Conservation (phyloP, 2,888 invertebrate species). For the Vesta saturnalis region DNA sequence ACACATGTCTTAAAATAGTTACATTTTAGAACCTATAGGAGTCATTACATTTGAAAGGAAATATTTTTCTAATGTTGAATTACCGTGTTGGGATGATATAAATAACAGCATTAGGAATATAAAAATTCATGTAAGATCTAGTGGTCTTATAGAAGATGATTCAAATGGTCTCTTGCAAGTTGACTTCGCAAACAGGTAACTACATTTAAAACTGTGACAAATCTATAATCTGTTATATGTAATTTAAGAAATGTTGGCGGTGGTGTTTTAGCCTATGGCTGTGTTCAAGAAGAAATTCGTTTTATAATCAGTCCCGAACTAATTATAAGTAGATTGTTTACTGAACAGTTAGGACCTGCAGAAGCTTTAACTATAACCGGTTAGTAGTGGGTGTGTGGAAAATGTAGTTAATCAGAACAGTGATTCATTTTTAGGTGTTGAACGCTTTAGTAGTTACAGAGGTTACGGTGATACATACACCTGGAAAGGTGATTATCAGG, state of each 20-base stretch:
- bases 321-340: conserved; percentile 85
- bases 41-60: conserved; percentile 83
- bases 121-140: conserved; percentile 76
- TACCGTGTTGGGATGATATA: conserved; percentile 74
- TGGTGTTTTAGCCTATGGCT: conserved; percentile 88
- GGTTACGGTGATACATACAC: conserved; percentile 86
- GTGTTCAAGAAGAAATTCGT: conserved; percentile 97
- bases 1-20: no score
- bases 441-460: conserved; percentile 80
- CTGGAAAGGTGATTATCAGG: conserved; percentile 79
- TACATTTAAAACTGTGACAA: not conserved
- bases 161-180: conserved; percentile 85
- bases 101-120: conserved; percentile 67
- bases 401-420: not conserved
- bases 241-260: conserved; percentile 82
- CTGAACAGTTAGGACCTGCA: conserved; percentile 78
- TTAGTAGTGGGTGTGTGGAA: no score
- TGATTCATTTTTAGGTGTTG: conserved; percentile 66
- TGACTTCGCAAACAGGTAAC: conserved; percentile 93
- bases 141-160: conserved; percentile 87
- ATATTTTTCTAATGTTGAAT: conserved; percentile 65
- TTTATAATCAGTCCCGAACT: conserved; percentile 96
- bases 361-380: conserved; percentile 89
- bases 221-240: conserved; percentile 10
- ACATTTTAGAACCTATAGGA: conserved; percentile 76